Evolutionary conservation across 2,888 invertebrate species (phyloP), one percentile per base, ranked within the genome.

Genomic region (Noctua comes): DNA sequence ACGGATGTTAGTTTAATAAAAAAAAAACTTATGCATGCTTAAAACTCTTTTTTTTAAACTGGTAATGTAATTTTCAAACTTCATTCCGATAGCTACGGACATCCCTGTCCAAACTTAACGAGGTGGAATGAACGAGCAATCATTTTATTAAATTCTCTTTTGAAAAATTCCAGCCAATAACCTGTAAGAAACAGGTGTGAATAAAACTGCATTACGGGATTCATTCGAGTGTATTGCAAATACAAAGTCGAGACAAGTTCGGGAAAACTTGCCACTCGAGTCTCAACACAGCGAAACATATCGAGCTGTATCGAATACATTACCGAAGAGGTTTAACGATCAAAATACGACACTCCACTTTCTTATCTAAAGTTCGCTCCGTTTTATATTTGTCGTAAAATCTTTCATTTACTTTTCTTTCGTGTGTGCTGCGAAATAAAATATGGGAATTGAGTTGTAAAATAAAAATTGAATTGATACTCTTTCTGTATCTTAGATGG

Each of bases 311-410:
- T 68, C 73, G 89, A 88, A 88, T 89, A 87, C 68, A 80, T 88
- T 88, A 82, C 86, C 57, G 72, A 65, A 54, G 76, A 87, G 77
- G 75, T 83, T 81, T 87, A 80, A 88, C 81, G 88, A 88, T 82
- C 74, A 82, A 82, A 85, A 88, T 86, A 79, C 84, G 79, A 79
- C 81, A 82, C 76, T 73, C 77, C 57, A 85, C 78, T 88, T 77
- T 83, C 83, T 89, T 88, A 85, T 88, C 80, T 71, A 79, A 85
- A 87, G 77, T 82, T 79, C 64, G 48, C 71, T 79, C 57, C 76
- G 76, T 86, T 88, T 88, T 86, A 88, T 82, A 88, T 77, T 87
- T 73, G 77, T 83, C 83, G 78, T 89, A 88, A 89, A 88, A 79
- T 83, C 71, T 88, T 88, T 89, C 81, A 86, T 88, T 86, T 86